These are phyloP conservation scores for Spilarctia lutea DNA, from an alignment of 2,888 invertebrate genomes.

Conservation along the genomic window DNA sequence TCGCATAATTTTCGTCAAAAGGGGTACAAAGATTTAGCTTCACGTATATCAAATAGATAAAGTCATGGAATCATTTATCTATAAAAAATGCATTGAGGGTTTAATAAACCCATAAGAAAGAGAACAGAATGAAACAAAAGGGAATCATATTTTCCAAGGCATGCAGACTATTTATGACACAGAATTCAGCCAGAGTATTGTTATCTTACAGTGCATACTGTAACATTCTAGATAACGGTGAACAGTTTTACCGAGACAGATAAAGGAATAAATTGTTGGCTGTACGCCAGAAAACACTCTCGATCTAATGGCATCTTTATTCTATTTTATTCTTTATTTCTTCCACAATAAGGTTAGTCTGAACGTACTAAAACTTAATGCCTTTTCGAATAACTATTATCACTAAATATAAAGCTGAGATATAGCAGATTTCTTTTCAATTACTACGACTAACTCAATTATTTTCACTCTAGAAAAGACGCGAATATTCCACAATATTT, in stretches of 20 bases:
- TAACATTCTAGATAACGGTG: constrained; percentile 19
- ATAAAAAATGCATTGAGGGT: neutral
- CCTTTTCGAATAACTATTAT: neutral
- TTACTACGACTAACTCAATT: neutral
- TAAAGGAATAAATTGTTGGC: constrained; percentile 28
- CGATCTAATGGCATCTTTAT: neutral
- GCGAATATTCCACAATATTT: neutral
- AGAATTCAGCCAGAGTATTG: constrained; percentile 8
- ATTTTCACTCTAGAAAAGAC: neutral
- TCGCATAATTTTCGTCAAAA: too few relatives aligned
- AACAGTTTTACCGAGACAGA: constrained; percentile 25
- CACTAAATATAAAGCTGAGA: neutral
- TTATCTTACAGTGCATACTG: constrained; percentile 18
- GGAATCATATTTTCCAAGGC: neutral
- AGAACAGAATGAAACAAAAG: neutral
- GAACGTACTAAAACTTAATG: neutral
- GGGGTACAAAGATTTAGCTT: too few relatives aligned
- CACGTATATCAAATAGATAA: neutral
- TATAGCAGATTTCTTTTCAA: neutral
- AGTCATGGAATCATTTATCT: neutral
- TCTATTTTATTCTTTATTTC: neutral
- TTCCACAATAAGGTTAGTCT: neutral
- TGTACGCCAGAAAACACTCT: constrained; percentile 21
- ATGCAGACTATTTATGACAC: constrained; percentile 12
- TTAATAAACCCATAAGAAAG: neutral